A percentile compares a stretch with the other conserved stretches of the same genome.
Conservation (phyloP, 2,888 invertebrate species). For the Dicyrtomina minuta region DNA sequence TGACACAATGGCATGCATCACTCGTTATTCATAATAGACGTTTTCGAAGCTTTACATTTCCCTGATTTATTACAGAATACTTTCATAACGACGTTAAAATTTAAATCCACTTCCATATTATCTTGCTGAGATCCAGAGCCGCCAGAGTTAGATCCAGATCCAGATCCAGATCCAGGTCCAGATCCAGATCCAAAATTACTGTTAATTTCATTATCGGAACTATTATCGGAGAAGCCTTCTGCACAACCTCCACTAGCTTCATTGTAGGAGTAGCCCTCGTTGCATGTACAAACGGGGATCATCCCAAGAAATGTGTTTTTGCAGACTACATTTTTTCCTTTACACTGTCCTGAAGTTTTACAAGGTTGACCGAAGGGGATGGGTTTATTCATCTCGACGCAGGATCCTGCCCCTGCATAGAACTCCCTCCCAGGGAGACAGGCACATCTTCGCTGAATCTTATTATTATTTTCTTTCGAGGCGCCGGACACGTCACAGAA, state of each 20-base stretch:
- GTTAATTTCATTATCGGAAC: neutral
- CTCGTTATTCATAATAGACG: neutral
- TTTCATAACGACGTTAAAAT: conserved; percentile 15
- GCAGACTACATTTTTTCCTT: conserved; percentile 12
- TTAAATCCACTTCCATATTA: conserved; percentile 14
- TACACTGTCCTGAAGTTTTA: conserved; percentile 14
- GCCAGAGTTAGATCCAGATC: too few relatives aligned
- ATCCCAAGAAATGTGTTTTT: conserved; percentile 12
- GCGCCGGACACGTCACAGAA: conserved; percentile 4
- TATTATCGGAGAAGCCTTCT: too few relatives aligned
- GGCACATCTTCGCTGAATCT: neutral
- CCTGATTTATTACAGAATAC: neutral
- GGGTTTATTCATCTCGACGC: neutral
- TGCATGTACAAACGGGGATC: conserved; percentile 21
- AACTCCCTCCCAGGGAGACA: conserved; percentile 14
- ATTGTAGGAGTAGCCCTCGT: conserved; percentile 10
- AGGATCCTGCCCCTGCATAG: conserved; percentile 11
- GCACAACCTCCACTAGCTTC: neutral
- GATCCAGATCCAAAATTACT: too few relatives aligned
- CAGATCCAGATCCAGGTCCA: too few relatives aligned
- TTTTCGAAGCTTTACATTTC: conserved; percentile 14
- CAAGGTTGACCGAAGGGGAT: conserved; percentile 17
- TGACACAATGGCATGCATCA: too few relatives aligned
- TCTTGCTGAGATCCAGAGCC: too few relatives aligned
- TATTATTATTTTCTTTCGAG: neutral